phyloP scores from a whole-genome alignment of 2,888 invertebrate species.

The Erebia ligea region DNA sequence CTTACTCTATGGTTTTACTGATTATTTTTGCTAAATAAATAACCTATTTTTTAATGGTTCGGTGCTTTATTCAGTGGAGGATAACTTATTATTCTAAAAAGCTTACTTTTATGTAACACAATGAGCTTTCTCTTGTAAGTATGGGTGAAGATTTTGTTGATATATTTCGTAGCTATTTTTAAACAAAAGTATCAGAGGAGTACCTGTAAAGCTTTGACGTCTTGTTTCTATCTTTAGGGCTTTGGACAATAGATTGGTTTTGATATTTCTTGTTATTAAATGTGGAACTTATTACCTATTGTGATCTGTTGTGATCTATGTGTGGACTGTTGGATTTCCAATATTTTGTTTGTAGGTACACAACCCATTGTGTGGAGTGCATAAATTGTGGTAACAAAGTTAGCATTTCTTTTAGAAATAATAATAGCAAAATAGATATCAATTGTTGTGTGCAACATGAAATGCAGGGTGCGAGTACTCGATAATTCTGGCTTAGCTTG shows the following conservation, averaged over 20 bases:
- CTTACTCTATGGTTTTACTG: slow-evolving; percentile 24
- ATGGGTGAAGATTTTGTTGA: slow-evolving; percentile 36
- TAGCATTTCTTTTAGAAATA: not conserved
- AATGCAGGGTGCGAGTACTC: no score
- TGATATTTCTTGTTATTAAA: slow-evolving; percentile 29
- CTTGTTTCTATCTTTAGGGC: slow-evolving; percentile 62
- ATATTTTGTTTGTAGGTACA: slow-evolving; percentile 11
- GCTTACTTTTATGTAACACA: slow-evolving; percentile 52
- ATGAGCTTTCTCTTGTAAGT: slow-evolving; percentile 88
- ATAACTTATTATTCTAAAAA: slow-evolving; percentile 47
- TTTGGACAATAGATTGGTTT: slow-evolving; percentile 10
- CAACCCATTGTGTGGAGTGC: not conserved
- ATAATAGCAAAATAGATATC: not conserved
- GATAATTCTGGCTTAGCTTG: no score
- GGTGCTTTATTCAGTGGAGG: slow-evolving; percentile 58
- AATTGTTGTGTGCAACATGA: not conserved
- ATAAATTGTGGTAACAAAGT: not conserved
- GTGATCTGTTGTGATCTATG: not conserved
- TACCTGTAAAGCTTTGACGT: slow-evolving; percentile 51
- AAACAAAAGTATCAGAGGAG: slow-evolving; percentile 53
- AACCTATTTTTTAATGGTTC: slow-evolving; percentile 63
- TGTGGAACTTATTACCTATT: not conserved
- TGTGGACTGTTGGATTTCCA: not conserved
- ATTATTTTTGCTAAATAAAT: slow-evolving; percentile 46
- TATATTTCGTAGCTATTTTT: slow-evolving; percentile 62